Evolutionary conservation across 1,140 invertebrate species (phyloP).

Genomic region (Cryptotermes secundus): DNA sequence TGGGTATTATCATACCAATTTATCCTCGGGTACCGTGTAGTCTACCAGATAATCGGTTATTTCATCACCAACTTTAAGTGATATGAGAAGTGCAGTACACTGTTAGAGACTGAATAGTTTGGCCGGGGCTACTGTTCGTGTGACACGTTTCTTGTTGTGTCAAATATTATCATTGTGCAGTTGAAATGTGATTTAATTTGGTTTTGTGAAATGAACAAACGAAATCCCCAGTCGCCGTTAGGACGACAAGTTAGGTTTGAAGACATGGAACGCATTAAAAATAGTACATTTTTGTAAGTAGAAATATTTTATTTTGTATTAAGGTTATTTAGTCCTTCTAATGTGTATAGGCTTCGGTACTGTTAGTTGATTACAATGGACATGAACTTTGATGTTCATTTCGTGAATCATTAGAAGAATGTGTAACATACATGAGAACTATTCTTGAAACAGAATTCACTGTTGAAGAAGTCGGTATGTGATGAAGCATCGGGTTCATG

Average conservation of each 20-base stretch:
- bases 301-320: neutral
- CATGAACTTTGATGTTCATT: neutral
- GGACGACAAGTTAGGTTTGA: neutral
- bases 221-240: neutral
- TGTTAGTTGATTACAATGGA: neutral
- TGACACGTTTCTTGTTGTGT: neutral
- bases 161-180: neutral
- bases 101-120: neutral
- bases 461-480: neutral
- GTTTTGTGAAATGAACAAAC: neutral
- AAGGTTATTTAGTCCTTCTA: neutral
- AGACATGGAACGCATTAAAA: conserved; percentile 24
- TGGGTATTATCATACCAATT: neutral
- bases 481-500: neutral
- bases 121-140: neutral
- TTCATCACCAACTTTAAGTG: neutral
- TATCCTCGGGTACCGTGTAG: neutral
- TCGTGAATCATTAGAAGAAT: neutral
- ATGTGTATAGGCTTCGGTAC: neutral
- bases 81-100: neutral
- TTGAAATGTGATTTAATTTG: neutral
- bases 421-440: too few relatives aligned
- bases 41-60: neutral
- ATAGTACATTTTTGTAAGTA: conserved; percentile 28
- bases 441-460: too few relatives aligned